Evolutionary conservation across 2,888 invertebrate species (phyloP), one percentile per base, ranked within the genome.

Genomic region (Coelopa pilipes): DNA sequence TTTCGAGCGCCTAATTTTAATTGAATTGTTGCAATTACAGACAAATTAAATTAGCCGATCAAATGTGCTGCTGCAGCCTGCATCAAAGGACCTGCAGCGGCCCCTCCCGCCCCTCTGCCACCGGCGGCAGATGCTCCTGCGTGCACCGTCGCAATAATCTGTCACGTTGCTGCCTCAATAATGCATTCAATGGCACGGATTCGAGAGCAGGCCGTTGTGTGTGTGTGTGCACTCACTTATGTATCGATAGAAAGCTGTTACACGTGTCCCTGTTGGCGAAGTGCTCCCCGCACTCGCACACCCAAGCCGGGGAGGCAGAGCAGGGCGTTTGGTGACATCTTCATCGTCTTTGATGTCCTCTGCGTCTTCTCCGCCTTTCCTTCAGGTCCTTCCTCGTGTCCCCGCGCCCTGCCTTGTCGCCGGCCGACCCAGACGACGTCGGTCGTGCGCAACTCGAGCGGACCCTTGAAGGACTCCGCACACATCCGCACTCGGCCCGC

Each of bases 261-360:
- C 60, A 74, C 68, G 75, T 71, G 71, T 73, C 73, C 73, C 67
- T 70, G 73, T 70, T 74, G 73, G 50, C 60, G 73, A 74, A 76
- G 19, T 62, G 17, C 70, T 17, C 17, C 15, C 21, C 17, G 7
- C 34, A 34, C 34, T 4, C 21, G 21, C 34, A 24, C 21, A 24
- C 60, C 2, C 60, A 12, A 34, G 7, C 34, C 4, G 2, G 34
- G 34, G 34, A 34, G 34, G 34, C n/a, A n/a, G n/a, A 34, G 4
- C 4, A 4, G 4, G 34, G 34, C 7, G 34, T 34, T 34, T 34
- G 34, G 34, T 34, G 34, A 34, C 34, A 34, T 34, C 34, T 34
- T 34, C 34, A 34, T 34, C 34, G 34, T 34, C 34, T 34, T 34
- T 34, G 7, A 34, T 34, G 34, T 34, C 34, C 34, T 34, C 7